These are phyloP conservation scores for Poeciliopsis turneri DNA, from an alignment of 2,797 vertebrate genomes.

Conservation along the genomic window DNA sequence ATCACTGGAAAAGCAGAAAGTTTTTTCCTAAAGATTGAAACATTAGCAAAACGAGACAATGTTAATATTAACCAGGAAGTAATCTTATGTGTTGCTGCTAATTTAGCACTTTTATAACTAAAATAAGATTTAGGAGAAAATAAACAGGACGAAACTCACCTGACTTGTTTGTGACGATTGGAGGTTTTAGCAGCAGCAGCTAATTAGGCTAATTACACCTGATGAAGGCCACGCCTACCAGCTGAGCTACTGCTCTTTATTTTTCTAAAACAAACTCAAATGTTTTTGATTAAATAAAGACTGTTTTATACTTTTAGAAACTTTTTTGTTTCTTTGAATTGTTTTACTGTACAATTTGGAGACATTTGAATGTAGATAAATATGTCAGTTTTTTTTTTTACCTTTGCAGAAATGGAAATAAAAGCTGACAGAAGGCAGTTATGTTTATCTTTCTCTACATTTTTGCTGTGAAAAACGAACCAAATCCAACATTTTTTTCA, in stretches of 20 bases:
- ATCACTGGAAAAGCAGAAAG: background rate
- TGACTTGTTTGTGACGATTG: background rate
- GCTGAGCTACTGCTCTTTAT: background rate
- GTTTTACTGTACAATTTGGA: background rate
- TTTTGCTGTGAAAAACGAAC: background rate
- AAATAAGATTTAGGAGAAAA: background rate
- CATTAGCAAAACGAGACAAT: background rate
- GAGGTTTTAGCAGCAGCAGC: background rate
- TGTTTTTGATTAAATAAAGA: background rate
- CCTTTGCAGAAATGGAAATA: background rate
- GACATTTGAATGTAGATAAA: background rate
- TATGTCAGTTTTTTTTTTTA: background rate
- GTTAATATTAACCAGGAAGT: background rate
- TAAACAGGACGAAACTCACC: background rate
- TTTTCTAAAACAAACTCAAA: background rate
- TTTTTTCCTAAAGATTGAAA: too few species aligned
- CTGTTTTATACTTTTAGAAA: background rate
- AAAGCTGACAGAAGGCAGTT: background rate
- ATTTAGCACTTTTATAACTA: background rate
- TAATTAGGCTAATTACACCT: background rate
- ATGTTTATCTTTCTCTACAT: background rate
- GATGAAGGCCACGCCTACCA: background rate
- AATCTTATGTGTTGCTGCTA: background rate
- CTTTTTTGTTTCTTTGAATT: background rate
- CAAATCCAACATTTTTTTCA: conserved; percentile 4